These are phyloP conservation scores for Patiria miniata DNA, from an alignment of 35 echinoderm and acorn worm species.

Conservation along the genomic window DNA sequence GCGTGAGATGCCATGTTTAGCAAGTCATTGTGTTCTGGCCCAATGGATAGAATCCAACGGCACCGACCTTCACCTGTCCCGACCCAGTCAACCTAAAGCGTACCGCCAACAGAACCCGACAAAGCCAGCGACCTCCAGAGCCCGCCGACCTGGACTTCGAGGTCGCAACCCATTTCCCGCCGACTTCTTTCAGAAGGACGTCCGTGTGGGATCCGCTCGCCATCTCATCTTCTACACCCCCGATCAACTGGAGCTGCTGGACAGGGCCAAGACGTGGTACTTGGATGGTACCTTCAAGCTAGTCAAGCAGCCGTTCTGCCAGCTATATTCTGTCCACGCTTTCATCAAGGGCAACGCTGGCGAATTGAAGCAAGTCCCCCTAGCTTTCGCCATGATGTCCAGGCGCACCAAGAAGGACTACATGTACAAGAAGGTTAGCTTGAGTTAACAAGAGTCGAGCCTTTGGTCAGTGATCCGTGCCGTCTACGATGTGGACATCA, in stretches of 20 bases:
- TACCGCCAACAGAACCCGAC: conserved; percentile 12
- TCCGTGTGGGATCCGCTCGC: conserved; percentile 20
- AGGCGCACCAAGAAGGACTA: conserved; percentile 39
- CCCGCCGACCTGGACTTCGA: conserved; percentile 38
- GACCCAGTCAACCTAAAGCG: conserved; percentile 7
- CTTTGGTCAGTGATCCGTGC: background rate
- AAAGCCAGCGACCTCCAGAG: conserved; percentile 35
- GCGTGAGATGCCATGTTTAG: no score
- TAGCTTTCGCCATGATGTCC: conserved; percentile 63
- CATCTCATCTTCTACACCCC: conserved; percentile 45
- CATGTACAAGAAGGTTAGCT: conserved; percentile 11
- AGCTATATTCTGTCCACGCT: conserved; percentile 53
- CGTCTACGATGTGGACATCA: conserved; percentile 30
- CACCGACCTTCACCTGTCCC: background rate
- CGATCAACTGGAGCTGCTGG: conserved; percentile 45
- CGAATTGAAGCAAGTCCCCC: conserved; percentile 51
- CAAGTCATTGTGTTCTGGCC: background rate
- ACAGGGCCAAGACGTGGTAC: conserved; percentile 56
- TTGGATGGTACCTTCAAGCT: conserved; percentile 65
- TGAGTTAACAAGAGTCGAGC: background rate
- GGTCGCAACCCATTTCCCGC: background rate
- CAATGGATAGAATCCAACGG: background rate
- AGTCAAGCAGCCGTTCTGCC: conserved; percentile 45
- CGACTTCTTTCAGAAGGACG: conserved; percentile 39
- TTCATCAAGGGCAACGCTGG: conserved; percentile 31